Evolutionary conservation across 2,888 invertebrate genomes (phyloP).

Genomic region (Ecdyonurus torrentis): DNA sequence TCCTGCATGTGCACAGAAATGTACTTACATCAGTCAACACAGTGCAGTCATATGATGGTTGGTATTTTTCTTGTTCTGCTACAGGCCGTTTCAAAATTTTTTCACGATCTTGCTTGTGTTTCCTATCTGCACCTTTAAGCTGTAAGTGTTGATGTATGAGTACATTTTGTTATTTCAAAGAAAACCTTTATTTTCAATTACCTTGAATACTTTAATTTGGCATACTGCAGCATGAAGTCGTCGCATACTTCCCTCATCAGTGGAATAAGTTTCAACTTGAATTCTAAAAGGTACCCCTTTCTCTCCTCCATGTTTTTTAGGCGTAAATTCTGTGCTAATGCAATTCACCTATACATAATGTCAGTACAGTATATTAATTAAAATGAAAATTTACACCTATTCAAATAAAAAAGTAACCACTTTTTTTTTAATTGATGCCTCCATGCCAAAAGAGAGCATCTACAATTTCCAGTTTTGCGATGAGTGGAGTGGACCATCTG

Average conservation of each 20-base stretch:
- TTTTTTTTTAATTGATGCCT: no score
- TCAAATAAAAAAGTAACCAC: no score
- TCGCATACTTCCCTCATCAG: conserved; percentile 22
- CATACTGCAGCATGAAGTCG: conserved; percentile 89
- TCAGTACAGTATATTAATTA: no score
- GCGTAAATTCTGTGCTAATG: conserved; percentile 95
- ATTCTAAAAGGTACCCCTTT: conserved; percentile 95
- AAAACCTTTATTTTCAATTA: conserved; percentile 15
- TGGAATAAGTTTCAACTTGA: conserved; percentile 75
- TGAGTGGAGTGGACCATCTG: no score
- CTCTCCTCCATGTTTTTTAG: conserved; percentile 95
- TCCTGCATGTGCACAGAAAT: no score
- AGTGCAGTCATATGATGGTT: conserved; percentile 90
- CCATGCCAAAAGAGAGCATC: no score
- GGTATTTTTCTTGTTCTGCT: conserved; percentile 78
- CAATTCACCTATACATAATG: conserved; percentile 64
- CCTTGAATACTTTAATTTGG: conserved; percentile 75
- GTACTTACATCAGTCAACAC: conserved; percentile 70
- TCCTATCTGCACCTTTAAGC: conserved; percentile 89
- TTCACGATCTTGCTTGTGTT: conserved; percentile 92
- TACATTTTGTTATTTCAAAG: conserved; percentile 1
- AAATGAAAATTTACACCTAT: no score
- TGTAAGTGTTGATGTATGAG: conserved; percentile 40
- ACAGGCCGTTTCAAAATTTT: conserved; percentile 75
- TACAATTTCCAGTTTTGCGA: no score